Evolutionary conservation across 1,140 invertebrate genomes (phyloP).

Genomic region (Arion vulgaris): DNA sequence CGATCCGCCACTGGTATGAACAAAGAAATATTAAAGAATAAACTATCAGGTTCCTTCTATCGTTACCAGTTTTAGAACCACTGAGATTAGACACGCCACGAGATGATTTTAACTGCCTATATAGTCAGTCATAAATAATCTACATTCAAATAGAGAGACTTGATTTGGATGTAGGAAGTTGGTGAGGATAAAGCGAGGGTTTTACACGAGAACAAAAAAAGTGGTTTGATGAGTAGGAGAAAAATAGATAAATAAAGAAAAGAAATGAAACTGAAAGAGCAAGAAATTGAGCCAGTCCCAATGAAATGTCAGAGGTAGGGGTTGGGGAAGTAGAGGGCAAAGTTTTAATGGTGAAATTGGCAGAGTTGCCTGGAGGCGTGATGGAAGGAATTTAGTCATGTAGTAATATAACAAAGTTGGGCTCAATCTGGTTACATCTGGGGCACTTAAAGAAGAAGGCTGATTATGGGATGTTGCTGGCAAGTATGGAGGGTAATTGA

Average conservation of each 20-base stretch:
- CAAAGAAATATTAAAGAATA: too few species aligned
- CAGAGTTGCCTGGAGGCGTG: neutral
- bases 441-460: neutral
- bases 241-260: neutral
- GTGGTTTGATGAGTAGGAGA: neutral
- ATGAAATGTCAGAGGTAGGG: neutral
- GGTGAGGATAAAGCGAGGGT: too few species aligned
- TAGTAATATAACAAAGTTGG: neutral
- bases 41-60: too few species aligned
- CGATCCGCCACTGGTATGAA: too few species aligned
- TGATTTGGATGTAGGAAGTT: too few species aligned
- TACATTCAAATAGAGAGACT: too few species aligned
- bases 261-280: neutral
- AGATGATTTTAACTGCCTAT: too few species aligned
- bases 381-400: neutral
- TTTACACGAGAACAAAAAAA: too few species aligned
- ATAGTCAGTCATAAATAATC: too few species aligned
- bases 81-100: too few species aligned
- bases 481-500: neutral
- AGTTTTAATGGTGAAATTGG: neutral
- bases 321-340: neutral
- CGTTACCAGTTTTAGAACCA: too few species aligned
- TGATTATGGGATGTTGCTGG: neutral
- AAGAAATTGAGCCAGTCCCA: neutral
- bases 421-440: neutral